Percentiles rank a stretch among this genome's conserved stretches.
These are phyloP conservation scores for Pitangus sulphuratus DNA, from an alignment of 2,797 vertebrate genomes.

Conservation along the genomic window DNA sequence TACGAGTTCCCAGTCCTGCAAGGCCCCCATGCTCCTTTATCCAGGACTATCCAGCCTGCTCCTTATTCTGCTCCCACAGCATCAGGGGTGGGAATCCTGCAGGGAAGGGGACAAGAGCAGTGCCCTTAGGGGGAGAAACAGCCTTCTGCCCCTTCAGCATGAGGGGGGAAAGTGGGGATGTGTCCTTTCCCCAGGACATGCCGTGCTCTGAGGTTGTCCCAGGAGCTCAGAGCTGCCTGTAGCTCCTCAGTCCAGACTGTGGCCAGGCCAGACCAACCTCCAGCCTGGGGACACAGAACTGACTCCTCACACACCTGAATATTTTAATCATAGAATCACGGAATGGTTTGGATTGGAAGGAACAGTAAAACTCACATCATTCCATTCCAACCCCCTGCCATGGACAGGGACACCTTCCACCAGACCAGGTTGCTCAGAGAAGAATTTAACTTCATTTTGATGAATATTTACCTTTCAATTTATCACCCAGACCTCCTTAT, in stretches of 20 bases:
- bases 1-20: neutral
- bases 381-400: neutral
- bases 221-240: neutral
- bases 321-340: fast-evolving
- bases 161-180: fast-evolving
- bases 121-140: neutral
- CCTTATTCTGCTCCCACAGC: neutral
- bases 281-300: neutral
- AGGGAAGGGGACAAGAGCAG: fast-evolving
- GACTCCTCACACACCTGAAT: neutral
- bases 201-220: fast-evolving
- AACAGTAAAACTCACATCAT: neutral
- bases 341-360: neutral
- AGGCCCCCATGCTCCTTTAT: neutral
- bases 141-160: neutral
- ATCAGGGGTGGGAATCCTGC: neutral
- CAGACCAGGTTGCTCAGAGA: neutral
- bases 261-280: fast-evolving
- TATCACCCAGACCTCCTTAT: neutral
- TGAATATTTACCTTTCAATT: neutral
- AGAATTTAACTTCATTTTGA: neutral
- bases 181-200: fast-evolving
- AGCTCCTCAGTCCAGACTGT: fast-evolving
- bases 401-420: neutral
- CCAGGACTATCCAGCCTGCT: neutral